These are phyloP conservation scores for Lepus americanus DNA, from an alignment of 2,113 vertebrate genomes.

Conservation along the genomic window DNA sequence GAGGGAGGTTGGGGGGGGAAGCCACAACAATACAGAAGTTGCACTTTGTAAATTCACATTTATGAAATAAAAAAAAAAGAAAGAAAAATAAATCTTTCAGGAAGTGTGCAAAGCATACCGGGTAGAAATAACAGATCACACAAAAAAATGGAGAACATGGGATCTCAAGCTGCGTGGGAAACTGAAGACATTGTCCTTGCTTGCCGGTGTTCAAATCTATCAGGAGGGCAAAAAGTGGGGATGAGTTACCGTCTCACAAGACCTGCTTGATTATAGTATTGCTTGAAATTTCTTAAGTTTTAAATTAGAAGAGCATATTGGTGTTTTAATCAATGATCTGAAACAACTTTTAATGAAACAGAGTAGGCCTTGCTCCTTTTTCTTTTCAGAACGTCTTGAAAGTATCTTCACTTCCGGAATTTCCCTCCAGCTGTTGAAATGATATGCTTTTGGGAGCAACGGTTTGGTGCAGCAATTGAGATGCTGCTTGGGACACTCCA, in stretches of 20 bases:
- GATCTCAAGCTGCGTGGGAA: neutral
- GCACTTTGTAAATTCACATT: too few species aligned
- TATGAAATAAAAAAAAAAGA: too few species aligned
- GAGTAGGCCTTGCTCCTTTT: neutral
- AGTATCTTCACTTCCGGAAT: neutral
- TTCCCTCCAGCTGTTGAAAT: neutral
- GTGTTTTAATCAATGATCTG: neutral
- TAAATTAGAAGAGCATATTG: neutral
- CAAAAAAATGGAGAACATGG: neutral
- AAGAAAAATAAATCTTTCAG: neutral
- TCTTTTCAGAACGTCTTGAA: neutral
- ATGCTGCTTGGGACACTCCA: too few species aligned
- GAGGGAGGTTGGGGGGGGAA: too few species aligned
- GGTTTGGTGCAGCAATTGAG: too few species aligned
- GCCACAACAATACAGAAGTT: too few species aligned
- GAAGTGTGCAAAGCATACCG: neutral
- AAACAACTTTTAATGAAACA: neutral
- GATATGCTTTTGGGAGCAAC: too few species aligned
- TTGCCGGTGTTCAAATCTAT: neutral
- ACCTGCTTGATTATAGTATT: neutral
- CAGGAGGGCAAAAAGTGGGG: neutral
- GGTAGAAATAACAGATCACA: neutral
- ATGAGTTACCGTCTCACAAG: neutral
- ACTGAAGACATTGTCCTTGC: neutral
- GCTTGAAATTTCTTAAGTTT: neutral